Evolutionary conservation across 2,113 vertebrate species (phyloP).

Genomic region (Tapirus terrestris): DNA sequence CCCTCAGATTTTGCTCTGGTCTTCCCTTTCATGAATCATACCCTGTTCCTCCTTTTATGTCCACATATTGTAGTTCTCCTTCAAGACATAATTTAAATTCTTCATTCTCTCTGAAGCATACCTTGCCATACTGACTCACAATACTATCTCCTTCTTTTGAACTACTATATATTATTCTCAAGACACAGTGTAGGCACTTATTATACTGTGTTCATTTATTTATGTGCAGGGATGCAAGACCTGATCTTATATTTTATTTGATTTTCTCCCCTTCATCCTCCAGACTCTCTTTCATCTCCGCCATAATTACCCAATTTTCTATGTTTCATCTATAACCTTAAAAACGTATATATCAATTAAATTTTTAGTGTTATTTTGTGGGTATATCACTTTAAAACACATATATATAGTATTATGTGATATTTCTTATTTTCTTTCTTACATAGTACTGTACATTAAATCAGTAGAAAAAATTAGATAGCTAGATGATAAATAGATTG

Average conservation of each 20-base stretch:
- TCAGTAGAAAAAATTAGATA: neutral
- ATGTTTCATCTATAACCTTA: neutral
- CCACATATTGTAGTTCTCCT: slow-evolving; percentile 20
- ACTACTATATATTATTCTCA: slow-evolving; percentile 5
- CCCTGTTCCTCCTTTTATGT: slow-evolving; percentile 46
- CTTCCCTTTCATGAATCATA: slow-evolving; percentile 46
- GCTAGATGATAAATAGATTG: neutral
- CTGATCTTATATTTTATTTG: neutral
- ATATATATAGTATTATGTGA: neutral
- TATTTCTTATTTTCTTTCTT: neutral
- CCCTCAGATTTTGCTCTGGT: slow-evolving; percentile 59
- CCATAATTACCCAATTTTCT: neutral
- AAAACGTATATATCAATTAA: neutral
- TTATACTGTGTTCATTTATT: neutral
- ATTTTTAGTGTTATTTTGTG: neutral
- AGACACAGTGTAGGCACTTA: neutral
- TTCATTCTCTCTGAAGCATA: slow-evolving; percentile 24
- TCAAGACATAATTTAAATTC: slow-evolving; percentile 58
- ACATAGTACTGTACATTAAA: neutral
- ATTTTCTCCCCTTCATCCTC: neutral
- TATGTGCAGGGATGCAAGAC: neutral
- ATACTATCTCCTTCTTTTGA: slow-evolving; percentile 30
- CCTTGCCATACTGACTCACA: neutral
- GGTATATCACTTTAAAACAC: neutral
- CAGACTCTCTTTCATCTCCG: neutral